Evolutionary conservation across 2,888 invertebrate genomes (phyloP).

Genomic region (Drosophila demipolita): DNA sequence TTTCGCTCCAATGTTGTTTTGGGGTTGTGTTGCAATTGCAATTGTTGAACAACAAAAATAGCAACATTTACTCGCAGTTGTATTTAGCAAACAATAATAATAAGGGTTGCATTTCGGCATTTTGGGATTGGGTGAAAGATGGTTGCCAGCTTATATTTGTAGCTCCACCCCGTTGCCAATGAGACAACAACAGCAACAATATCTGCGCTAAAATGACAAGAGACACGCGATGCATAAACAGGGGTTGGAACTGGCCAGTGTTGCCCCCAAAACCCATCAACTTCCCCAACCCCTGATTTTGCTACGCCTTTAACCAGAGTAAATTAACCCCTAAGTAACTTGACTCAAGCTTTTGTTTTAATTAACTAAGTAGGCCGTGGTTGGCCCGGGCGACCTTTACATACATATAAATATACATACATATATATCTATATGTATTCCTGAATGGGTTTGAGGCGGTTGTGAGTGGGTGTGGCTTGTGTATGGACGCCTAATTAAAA

Average conservation of each 20-base stretch:
- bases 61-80: conserved; percentile 25
- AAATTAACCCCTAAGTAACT: conserved; percentile 78
- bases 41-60: conserved; percentile 19
- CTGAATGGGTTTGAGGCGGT: not conserved
- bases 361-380: conserved; percentile 74
- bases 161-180: conserved; percentile 59
- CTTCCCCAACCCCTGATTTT: not conserved
- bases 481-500: conserved; percentile 63
- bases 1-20: conserved; percentile 35
- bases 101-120: conserved; percentile 60
- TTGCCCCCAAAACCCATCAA: not conserved
- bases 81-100: conserved; percentile 68
- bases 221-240: conserved; percentile 30
- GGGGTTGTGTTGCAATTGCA: conserved; percentile 12
- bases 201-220: conserved; percentile 49
- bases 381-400: conserved; percentile 21
- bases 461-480: conserved; percentile 40
- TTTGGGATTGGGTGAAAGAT: conserved; percentile 39
- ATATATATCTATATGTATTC: too few relatives aligned
- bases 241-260: conserved; percentile 12
- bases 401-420: not conserved
- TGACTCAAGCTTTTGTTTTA: conserved; percentile 69
- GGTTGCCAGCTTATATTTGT: conserved; percentile 11
- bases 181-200: conserved; percentile 50
- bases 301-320: conserved; percentile 24